A percentile compares a stretch with the other conserved stretches of the same genome.
phyloP scores from a whole-genome alignment of 1,140 invertebrate genomes.

The Luehdorfia chinensis region DNA sequence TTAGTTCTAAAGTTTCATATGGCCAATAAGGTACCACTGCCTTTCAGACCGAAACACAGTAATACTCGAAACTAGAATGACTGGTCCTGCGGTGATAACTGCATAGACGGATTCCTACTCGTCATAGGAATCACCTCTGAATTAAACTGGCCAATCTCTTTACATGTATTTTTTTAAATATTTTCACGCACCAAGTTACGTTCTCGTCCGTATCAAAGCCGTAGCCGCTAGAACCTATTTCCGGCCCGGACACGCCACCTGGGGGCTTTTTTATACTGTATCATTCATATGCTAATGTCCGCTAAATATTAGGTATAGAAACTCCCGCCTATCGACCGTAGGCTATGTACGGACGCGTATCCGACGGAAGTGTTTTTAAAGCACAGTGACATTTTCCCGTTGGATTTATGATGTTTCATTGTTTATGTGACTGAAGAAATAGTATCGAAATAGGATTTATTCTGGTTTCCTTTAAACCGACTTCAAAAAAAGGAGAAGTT shows the following conservation, averaged over 20 bases:
- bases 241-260: slow-evolving; percentile 48
- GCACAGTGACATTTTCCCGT: slow-evolving; percentile 29
- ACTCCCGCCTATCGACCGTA: slow-evolving; percentile 29
- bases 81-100: too few relatives aligned
- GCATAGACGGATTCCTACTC: too few relatives aligned
- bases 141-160: too few relatives aligned
- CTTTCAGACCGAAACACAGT: too few relatives aligned
- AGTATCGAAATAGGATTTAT: not conserved
- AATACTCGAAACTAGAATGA: too few relatives aligned
- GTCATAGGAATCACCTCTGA: too few relatives aligned
- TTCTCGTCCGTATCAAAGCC: slow-evolving; percentile 22
- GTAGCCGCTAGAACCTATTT: slow-evolving; percentile 44
- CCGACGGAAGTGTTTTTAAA: slow-evolving; percentile 43
- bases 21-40: too few relatives aligned
- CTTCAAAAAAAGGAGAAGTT: too few relatives aligned
- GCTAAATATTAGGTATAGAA: slow-evolving; percentile 49
- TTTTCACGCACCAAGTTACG: slow-evolving; percentile 7
- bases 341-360: slow-evolving; percentile 26
- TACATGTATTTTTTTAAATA: too few relatives aligned
- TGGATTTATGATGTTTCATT: slow-evolving; percentile 28
- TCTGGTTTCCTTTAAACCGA: too few relatives aligned
- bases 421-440: slow-evolving; percentile 14
- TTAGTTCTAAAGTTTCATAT: too few relatives aligned
- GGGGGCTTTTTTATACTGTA: slow-evolving; percentile 48
- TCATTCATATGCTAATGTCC: slow-evolving; percentile 67